Base-by-base conservation (phyloP, 2,888 invertebrate species). In the Tetragonisca angustula region DNA sequence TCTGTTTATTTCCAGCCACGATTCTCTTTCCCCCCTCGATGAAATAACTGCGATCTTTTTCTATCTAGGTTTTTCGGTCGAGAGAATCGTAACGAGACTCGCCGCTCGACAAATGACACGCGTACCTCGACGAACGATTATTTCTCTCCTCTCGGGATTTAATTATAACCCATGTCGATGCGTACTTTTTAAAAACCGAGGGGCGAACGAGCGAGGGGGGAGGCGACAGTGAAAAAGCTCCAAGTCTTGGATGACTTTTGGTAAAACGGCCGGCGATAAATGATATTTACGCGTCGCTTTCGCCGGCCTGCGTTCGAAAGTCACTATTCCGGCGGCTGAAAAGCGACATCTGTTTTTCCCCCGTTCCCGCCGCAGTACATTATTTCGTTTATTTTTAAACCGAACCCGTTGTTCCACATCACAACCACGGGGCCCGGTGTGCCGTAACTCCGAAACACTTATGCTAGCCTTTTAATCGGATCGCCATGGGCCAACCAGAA, bases 321-420 rank as follows among this genome's bases (percentile, higher is more conserved):
- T 81, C 83, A 76, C 83, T 83, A 83, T 83, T 81, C 82, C 67
- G 76, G 67, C 24, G 82, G 24, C 82, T 83, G 83, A 83, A 81
- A 81, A 70, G 76, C 82, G 81, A 83, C 83, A 83, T 83, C 76
- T 83, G 83, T 83, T 83, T 83, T 61, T 67, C 43, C 9, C 9
- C 9, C 43, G 9, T 9, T 9, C 17, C 71, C 19, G 50, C 76
- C 72, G 82, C 83, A 76, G 76, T 81, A 71, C 83, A 83, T 81
- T 83, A 81, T 83, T 81, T 83, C 83, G 76, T 81, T 83, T 83
- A 83, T 83, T 83, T 83, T 83, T 83, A 83, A 83, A 81, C 83
- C 83, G 61, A 81, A 81, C 76, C 82, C 83, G 83, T 83, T 83
- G 83, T 83, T 81, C 82, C 83, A 72, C 71, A 81, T 83, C 76